Evolutionary conservation across 2,113 vertebrate genomes (phyloP), one percentile per base, ranked within the genome.

Genomic region (Mobula birostris): DNA sequence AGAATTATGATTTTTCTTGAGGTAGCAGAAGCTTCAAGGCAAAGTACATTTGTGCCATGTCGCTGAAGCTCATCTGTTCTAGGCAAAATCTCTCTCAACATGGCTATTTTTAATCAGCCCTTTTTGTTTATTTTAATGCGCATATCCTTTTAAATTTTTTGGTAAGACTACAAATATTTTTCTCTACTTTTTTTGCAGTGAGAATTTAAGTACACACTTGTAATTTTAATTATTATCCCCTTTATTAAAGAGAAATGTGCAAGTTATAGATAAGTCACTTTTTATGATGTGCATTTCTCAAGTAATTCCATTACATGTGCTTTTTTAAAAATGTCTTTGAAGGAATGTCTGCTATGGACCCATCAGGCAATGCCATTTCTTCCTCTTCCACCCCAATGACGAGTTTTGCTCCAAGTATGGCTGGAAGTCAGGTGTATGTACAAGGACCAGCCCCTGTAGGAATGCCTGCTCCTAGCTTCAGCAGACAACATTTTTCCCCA

Each of bases 401-500:
- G 96, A 98, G 97, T 97, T 99, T 98, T 97, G 97, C 98, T 96
- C 98, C 98, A 95, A 97, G 98, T 96, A 98, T 99, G 96, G 98
- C 98, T 96, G 98, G 98, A 96, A 98, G 97, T 95, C 98, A 98
- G 94, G 98, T 99, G 97, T 99, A 98, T 96, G 97, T 99, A 95
- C 98, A 98, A 95, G 98, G 98, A 95, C 98, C 98, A 94, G 96
- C 98, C 94, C 96, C 96, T 94, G 98, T 98, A 95, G 98, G 98
- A 95, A 97, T 93, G 91, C 91, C 91, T 93, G 91, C 98, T 94
- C 98, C 98, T 94, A 99, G 98, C 94, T 99, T 99, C 97, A 99
- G 97, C 97, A 98, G 99, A 97, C 99, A 99, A 96, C 99, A 99
- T 98, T 99, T 99, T 97, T 99, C 99, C 95, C 99, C 99, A 95